Percentiles rank a stretch among this genome's conserved stretches.
Evolutionary conservation across 2,797 vertebrate species (phyloP).

Genomic region (Chaunax sp.): DNA sequence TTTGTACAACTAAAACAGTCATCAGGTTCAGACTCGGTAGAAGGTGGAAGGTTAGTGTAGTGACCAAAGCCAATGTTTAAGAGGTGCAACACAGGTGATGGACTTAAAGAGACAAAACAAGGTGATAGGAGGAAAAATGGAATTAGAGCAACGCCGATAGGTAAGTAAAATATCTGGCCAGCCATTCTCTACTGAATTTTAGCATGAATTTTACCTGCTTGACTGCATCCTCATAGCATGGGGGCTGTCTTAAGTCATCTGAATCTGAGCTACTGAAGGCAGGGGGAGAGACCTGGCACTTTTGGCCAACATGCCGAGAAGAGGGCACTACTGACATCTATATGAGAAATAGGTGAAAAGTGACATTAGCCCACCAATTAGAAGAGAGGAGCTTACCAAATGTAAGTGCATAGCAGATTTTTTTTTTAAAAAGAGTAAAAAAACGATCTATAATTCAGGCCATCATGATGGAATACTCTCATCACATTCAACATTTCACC

Average conservation of each 20-base stretch:
- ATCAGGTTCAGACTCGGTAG: slow-evolving; percentile 28
- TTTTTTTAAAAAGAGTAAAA: neutral
- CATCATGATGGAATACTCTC: slow-evolving; percentile 12
- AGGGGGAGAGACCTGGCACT: slow-evolving; percentile 88
- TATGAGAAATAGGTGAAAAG: slow-evolving; percentile 81
- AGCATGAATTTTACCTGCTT: slow-evolving; percentile 90
- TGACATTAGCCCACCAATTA: slow-evolving; percentile 69
- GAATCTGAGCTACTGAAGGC: slow-evolving; percentile 90
- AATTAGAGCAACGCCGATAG: slow-evolving; percentile 62
- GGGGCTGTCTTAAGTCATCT: slow-evolving; percentile 91
- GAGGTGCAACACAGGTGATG: slow-evolving; percentile 50
- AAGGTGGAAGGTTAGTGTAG: slow-evolving; percentile 49
- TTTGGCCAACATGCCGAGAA: slow-evolving; percentile 88
- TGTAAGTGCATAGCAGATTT: slow-evolving; percentile 22
- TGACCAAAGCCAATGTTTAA: slow-evolving; percentile 47
- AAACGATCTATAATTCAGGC: slow-evolving; percentile 17
- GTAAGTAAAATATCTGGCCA: slow-evolving; percentile 58
- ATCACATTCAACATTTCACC: slow-evolving; percentile 25
- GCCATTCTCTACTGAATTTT: slow-evolving; percentile 54
- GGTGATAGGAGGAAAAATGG: slow-evolving; percentile 36
- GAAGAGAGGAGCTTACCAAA: slow-evolving; percentile 44
- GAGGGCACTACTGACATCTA: slow-evolving; percentile 89
- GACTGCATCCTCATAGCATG: slow-evolving; percentile 95
- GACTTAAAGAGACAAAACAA: slow-evolving; percentile 38
- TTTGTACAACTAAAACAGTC: slow-evolving; percentile 22